Percentiles rank a stretch among this genome's conserved stretches.
Conservation (phyloP, 2,888 invertebrate genomes). For the Apoderus coryli region DNA sequence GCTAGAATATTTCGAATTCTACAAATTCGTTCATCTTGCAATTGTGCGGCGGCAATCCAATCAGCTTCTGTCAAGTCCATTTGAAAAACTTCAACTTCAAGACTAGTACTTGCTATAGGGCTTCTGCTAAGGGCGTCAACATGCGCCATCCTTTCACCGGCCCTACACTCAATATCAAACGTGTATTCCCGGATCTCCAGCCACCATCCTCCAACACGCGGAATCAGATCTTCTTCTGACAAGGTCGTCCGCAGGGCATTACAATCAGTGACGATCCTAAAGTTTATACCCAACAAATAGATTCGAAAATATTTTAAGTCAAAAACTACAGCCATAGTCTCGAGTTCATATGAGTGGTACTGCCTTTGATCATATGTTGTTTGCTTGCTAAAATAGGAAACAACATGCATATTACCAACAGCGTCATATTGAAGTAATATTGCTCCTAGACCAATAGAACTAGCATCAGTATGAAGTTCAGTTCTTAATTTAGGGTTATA, state of each 20-base stretch:
- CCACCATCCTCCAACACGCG: conserved; percentile 23
- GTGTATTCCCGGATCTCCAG: conserved; percentile 18
- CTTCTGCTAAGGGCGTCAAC: conserved; percentile 17
- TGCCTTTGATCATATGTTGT: conserved; percentile 18
- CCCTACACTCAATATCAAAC: conserved; percentile 13
- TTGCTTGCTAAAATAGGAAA: conserved; percentile 19
- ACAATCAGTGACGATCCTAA: conserved; percentile 24
- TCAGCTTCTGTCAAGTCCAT: conserved; percentile 11
- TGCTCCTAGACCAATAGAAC: conserved; percentile 10
- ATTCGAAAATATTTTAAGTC: conserved; percentile 19
- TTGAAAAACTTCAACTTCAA: conserved; percentile 6
- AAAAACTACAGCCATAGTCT: conserved; percentile 23
- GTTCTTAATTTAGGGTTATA: no score
- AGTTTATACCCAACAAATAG: conserved; percentile 19
- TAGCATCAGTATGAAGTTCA: conserved; percentile 15
- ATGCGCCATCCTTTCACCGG: conserved; percentile 13
- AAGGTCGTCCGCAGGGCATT: conserved; percentile 20
- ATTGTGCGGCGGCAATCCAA: conserved; percentile 12
- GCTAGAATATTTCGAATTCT: conserved; percentile 8
- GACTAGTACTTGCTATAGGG: conserved; percentile 12
- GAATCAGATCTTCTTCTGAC: conserved; percentile 21
- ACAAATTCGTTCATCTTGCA: conserved; percentile 11
- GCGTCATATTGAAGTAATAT: conserved; percentile 15
- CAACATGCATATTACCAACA: no score
- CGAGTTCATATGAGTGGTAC: conserved; percentile 22